Base-by-base conservation (phyloP, 2,797 vertebrate genomes). In the Enteromius fasciolatus region DNA sequence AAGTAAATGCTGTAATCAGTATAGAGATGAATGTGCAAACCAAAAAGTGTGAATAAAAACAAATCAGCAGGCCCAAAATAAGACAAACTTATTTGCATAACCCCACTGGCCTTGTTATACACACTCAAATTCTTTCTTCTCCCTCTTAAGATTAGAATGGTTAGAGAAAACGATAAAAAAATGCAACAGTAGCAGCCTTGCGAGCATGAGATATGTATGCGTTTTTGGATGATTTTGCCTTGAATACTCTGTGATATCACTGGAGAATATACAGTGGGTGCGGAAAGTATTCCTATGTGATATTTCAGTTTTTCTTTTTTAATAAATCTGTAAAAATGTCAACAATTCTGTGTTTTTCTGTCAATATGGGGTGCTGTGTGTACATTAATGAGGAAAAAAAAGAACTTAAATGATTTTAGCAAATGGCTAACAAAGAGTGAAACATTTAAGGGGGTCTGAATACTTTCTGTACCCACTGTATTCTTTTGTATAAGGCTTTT, bases 1-100 rank as follows among this genome's bases (percentile, higher is more conserved):
- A 81, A 63, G 39, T 50, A 63, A 41, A 75, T 39, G 66, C 44
- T 44, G 46, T 64, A 63, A 61, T 72, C 39, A 61, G 46, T 23
- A 66, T 6, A 66, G 46, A 66, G 14, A 61, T 67, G 18, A 46
- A 81, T 73, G 69, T n/a, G 10, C 17, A 52, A 48, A 61, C 61
- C 41, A 20, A 78, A 76, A 66, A 77, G 28, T 59, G 74, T 61
- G 23, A 76, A 76, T 33, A 67, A 68, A 73, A 52, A 80, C 25
- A 70, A 59, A 66, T 31, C 17, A 77, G 25, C 0, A 0, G 15
- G 7, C 18, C 6, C 11, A n/a, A 50, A 50, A 78, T 10, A 20
- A 41, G 18, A 80, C 44, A 31, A 31, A 61, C 52, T 7, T 18
- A 81, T 48, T 64, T 63, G 4, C 57, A 25, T 76, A 74, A 52